Evolutionary conservation across 2,888 invertebrate genomes (phyloP), one percentile per base, ranked within the genome.

Genomic region (Camponotus fellah): DNA sequence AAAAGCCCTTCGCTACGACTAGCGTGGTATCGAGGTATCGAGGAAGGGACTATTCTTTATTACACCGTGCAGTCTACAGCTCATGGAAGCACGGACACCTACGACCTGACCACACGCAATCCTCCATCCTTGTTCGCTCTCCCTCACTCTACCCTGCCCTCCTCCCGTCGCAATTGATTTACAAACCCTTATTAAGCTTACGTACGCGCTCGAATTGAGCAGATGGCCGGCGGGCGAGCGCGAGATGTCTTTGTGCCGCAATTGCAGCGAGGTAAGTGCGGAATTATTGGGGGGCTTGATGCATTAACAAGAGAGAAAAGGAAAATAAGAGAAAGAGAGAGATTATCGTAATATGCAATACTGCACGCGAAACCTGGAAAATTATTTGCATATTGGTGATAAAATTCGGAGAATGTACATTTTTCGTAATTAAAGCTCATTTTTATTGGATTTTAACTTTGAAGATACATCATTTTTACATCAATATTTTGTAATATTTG

Each of bases 31-130:
- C 68, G 69, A 77, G 56, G 56, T 69, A 58, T 68, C 68, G 69
- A 12, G 34, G 17, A 46, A 60, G 46, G 72, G 14, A 21, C 43
- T 79, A 71, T 71, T 75, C 81, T 72, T 62, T 75, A 65, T 60
- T 34, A 26, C 32, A 3, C 32, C 14, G n/a, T 37, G 53, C 32
- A 74, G 49, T 62, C 40, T 40, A 64, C 81, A 34, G 81, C 64
- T 74, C 81, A 64, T 81, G 75, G 81, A 64, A 81, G 64, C 53
- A 75, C 76, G 43, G 37, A 69, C 77, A 58, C 69, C 84, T 58
- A 81, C 74, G 84, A 80, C 76, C 84, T 80, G 86, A 86, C 86
- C 86, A 84, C 86, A 86, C 86, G 86, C 86, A 69, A 86, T 69
- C 71, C 71, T 79, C 86, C 64, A 69, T 80, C 64, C 72, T 53